Evolutionary conservation across 2,113 vertebrate genomes (phyloP).

Genomic region (Oncorhynchus tshawytscha): DNA sequence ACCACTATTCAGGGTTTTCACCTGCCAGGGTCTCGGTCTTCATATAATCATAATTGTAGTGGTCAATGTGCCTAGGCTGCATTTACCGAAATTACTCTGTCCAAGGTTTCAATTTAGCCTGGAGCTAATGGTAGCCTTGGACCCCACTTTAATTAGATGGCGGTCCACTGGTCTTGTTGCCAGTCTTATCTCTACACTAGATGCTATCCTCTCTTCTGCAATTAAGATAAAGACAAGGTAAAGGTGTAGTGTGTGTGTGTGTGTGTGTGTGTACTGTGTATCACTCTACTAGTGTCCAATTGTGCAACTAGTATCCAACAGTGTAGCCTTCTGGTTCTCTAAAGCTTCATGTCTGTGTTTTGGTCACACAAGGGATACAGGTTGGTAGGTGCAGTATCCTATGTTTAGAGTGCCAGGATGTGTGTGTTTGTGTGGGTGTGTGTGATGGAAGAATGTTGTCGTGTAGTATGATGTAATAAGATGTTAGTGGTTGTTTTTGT

Average conservation of each 20-base stretch:
- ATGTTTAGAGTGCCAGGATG: too few relatives aligned
- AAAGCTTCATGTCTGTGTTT: too few relatives aligned
- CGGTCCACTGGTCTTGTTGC: not conserved
- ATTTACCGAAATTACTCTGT: constrained; percentile 48
- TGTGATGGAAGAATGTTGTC: too few relatives aligned
- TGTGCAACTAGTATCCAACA: too few relatives aligned
- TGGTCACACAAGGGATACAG: too few relatives aligned
- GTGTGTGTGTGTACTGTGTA: constrained; percentile 23
- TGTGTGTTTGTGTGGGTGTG: too few relatives aligned
- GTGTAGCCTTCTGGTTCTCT: too few relatives aligned
- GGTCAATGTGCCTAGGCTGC: constrained; percentile 1
- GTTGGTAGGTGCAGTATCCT: too few relatives aligned
- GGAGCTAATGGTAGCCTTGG: constrained; percentile 46
- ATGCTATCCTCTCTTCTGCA: not conserved
- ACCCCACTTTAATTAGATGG: not conserved
- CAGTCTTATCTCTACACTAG: too few relatives aligned
- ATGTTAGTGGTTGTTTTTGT: too few relatives aligned
- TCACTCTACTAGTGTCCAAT: constrained; percentile 34
- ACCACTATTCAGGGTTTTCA: too few relatives aligned
- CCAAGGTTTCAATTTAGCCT: constrained; percentile 53
- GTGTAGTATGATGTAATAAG: too few relatives aligned
- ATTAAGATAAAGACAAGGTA: not conserved
- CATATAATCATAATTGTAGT: constrained; percentile 49
- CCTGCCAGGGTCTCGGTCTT: constrained; percentile 6
- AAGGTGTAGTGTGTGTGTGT: not conserved